A percentile compares a stretch with the other conserved stretches of the same genome.
phyloP scores from a whole-genome alignment of 2,888 invertebrate species.

The Zonitis immaculata region DNA sequence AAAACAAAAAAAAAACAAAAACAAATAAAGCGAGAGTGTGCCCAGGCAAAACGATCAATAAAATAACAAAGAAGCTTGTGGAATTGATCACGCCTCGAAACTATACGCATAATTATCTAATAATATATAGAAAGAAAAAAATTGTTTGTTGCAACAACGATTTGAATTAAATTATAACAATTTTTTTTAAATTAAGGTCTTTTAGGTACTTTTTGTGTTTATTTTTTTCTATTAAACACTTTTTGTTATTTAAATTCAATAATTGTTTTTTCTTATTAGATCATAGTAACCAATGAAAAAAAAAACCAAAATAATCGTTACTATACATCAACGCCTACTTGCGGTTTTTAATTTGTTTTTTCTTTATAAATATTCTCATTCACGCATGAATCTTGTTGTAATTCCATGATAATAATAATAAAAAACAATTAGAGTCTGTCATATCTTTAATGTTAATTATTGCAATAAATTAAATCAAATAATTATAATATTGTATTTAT shows the following conservation, averaged over 20 bases:
- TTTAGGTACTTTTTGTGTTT: background rate
- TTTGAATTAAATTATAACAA: background rate
- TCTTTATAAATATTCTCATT: background rate
- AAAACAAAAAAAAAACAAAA: too few relatives aligned
- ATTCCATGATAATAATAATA: background rate
- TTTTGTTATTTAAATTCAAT: background rate
- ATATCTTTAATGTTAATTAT: constrained; percentile 1
- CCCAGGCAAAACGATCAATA: background rate
- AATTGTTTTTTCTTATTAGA: background rate
- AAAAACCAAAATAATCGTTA: background rate
- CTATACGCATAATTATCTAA: background rate
- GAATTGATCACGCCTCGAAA: constrained; percentile 1
- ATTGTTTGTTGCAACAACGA: background rate
- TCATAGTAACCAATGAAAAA: background rate
- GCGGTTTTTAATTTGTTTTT: background rate
- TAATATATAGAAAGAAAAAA: too few relatives aligned
- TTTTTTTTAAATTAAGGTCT: background rate
- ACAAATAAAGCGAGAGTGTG: background rate
- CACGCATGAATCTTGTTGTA: background rate
- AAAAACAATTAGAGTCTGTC: constrained; percentile 1
- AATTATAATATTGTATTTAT: background rate
- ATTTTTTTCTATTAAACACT: background rate
- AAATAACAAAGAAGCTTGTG: constrained; percentile 1
- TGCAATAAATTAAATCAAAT: background rate
- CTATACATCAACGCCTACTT: background rate